Base-by-base conservation (phyloP, 2,113 vertebrate species). In the Bos javanicus region DNA sequence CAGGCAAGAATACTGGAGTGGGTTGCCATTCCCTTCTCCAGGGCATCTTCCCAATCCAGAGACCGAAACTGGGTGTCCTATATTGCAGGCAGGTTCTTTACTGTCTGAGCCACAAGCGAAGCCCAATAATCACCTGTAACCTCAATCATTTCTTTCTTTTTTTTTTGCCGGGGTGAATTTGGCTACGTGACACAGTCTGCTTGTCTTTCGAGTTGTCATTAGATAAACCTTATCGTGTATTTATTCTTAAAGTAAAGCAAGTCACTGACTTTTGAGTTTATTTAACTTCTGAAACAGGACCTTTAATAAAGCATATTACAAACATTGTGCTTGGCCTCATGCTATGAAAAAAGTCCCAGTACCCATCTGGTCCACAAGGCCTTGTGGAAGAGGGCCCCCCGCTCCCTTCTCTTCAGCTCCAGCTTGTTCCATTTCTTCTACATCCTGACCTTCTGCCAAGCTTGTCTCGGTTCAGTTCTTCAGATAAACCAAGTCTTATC, bases 61-160 rank as follows among this genome's bases (percentile, higher is more conserved):
- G 67, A 71, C n/a, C 0, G 9, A 71, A 71, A 39, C 9, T 0
- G 0, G 19, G 67, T 71, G n/a, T 71, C n/a, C n/a, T 23, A 19
- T 36, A 71, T 71, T 71, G n/a, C 67, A 71, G 67, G n/a, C n/a
- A 71, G n/a, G 36, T 36, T 71, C 67, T 23, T 71, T 71, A 71
- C 67, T 71, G 67, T 39, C 67, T 39, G 19, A 71, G 10, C 17
- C 64, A 71, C 0, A 4, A 71, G n/a, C 9, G 9, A 71, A 71
- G 11, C 19, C 67, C 67, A 71, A 6, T 71, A 71, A 71, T 39
- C n/a, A 71, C n/a, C 19, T 0, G 2, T 39, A 71, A 71, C 19
- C 67, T 71, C n/a, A 71, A 23, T 23, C n/a, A 39, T 5, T 13
- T 80, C 85, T 86, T 30, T 67, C 46, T 30, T 67, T 36, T 60